Base-by-base conservation (phyloP, 2,113 vertebrate genomes). In the Chelonoidis abingdonii region DNA sequence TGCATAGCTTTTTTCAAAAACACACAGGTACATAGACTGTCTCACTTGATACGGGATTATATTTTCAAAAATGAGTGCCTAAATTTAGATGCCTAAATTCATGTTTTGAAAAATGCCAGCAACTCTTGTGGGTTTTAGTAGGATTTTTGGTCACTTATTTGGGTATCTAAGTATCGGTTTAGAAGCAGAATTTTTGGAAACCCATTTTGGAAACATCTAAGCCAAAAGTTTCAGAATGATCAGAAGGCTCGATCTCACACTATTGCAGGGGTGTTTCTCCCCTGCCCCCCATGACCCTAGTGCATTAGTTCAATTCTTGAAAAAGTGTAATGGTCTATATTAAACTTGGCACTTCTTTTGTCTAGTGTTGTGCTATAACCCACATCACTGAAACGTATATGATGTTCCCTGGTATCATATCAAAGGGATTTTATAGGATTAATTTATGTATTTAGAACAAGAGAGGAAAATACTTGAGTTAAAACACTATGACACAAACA, bases 251-350 rank as follows among this genome's bases (percentile, higher is more conserved):
- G 4, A 1, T 82, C 69, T 82, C 65, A 44, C 8, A 12, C 22
- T 59, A 29, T 6, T 24, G 49, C 8, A 50, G 0, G 22, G n/a
- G n/a, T 57, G 13, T 5, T 2, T 38, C 80, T 75, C 24, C 4
- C 7, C 12, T 44, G 44, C 1, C 1, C 1, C 4, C 2, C 8
- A 11, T 44, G 38, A 4, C 7, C 12, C 25, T 14, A 76, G 41
- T 41, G 5, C 19, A 76, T 76, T 44, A 44, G 10, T 24, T 41
- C 38, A 22, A 76, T 76, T 76, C 38, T 41, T 41, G 22, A 75
- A 75, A 75, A 13, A 65, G 16, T 75, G 21, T 25, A 44, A 76
- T 44, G 38, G 10, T 44, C 10, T 76, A 44, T 22, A 44, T 44
- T 24, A 44, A 41, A 19, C n/a, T 21, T 21, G 8, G 83, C n/a